A percentile compares a stretch with the other conserved stretches of the same genome.
Evolutionary conservation across 1,140 invertebrate genomes (phyloP).

Genomic region (Neodiprion pinetum): DNA sequence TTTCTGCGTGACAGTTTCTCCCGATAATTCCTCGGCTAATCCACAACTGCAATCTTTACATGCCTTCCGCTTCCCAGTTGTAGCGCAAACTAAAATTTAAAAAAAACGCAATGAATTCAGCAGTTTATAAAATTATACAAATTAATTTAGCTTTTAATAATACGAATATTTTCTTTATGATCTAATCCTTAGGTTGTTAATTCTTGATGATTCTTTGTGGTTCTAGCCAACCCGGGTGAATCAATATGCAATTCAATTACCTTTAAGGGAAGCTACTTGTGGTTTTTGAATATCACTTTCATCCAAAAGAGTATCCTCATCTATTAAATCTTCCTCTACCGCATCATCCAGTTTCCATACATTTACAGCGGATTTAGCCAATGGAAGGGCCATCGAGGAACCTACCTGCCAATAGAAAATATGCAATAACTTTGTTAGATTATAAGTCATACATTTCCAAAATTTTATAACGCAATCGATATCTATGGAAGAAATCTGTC

Average conservation of each 20-base stretch:
- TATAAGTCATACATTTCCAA: not conserved
- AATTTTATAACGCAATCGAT: not conserved
- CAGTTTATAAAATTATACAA: not conserved
- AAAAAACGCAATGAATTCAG: constrained; percentile 22
- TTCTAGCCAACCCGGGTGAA: too few relatives aligned
- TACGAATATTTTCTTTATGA: not conserved
- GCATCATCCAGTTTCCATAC: constrained; percentile 75
- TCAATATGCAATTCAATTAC: constrained; percentile 56
- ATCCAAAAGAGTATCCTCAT: constrained; percentile 87
- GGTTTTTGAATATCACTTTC: constrained; percentile 90
- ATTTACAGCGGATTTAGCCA: constrained; percentile 51
- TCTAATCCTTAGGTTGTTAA: not conserved
- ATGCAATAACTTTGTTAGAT: constrained; percentile 8
- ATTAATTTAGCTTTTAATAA: not conserved
- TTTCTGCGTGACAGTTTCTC: constrained; percentile 61
- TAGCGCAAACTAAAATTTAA: constrained; percentile 79
- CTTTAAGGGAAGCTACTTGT: constrained; percentile 78
- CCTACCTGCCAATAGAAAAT: constrained; percentile 55
- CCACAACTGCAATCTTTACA: constrained; percentile 99
- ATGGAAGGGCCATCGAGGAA: constrained; percentile 61
- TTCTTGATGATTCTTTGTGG: too few relatives aligned
- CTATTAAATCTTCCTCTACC: constrained; percentile 78
- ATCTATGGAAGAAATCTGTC: constrained; percentile 7
- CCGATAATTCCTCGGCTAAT: constrained; percentile 89
- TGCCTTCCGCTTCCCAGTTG: constrained; percentile 92